These are phyloP conservation scores for Dasypogon diadema DNA, from an alignment of 2,888 invertebrate species.

Conservation along the genomic window DNA sequence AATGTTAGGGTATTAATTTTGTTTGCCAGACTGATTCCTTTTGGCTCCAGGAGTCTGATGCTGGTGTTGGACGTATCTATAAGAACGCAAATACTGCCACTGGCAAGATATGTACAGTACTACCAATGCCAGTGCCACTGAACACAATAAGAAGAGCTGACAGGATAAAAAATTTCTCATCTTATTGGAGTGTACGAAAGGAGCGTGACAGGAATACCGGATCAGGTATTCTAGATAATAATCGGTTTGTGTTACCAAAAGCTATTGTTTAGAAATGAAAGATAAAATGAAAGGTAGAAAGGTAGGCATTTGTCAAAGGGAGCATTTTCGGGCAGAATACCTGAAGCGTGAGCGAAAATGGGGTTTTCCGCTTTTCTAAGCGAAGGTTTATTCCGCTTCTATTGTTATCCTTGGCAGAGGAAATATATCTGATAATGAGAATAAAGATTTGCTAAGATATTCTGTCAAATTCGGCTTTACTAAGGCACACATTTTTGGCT, in stretches of 20 bases:
- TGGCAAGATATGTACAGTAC: neutral
- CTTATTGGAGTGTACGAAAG: conserved; percentile 34
- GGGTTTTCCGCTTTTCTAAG: neutral
- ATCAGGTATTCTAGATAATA: conserved; percentile 23
- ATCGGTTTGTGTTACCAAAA: conserved; percentile 50
- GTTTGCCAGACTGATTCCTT: conserved; percentile 35
- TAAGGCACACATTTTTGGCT: neutral
- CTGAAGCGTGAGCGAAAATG: neutral
- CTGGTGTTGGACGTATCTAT: neutral
- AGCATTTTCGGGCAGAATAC: neutral
- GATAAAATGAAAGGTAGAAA: conserved; percentile 25
- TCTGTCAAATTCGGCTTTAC: conserved; percentile 11
- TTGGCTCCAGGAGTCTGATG: neutral
- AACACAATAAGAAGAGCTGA: conserved; percentile 36
- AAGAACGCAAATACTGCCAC: neutral
- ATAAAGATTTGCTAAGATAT: conserved; percentile 28
- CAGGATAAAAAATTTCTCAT: conserved; percentile 45
- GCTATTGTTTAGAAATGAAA: conserved; percentile 46
- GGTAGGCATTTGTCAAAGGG: conserved; percentile 39
- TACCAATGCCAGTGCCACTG: neutral
- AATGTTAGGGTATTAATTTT: conserved; percentile 55
- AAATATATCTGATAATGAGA: conserved; percentile 36
- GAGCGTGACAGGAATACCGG: conserved; percentile 47
- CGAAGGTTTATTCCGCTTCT: neutral
- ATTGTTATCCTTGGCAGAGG: conserved; percentile 16